A percentile compares a stretch with the other conserved stretches of the same genome.
Evolutionary conservation across 2,888 invertebrate species (phyloP).

Genomic region (Anodontia alba): DNA sequence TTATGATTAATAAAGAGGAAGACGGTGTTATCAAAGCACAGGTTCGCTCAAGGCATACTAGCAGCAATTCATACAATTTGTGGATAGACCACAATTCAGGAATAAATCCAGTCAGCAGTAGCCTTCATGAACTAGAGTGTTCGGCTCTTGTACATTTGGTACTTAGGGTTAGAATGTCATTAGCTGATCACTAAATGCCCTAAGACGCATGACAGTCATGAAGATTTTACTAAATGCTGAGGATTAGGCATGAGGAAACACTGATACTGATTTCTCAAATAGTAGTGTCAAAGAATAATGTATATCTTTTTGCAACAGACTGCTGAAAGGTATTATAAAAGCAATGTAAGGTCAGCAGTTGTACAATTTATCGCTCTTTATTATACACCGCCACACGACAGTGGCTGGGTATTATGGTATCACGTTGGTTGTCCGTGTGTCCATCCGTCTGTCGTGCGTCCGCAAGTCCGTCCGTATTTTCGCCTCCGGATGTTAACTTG

Average conservation of each 20-base stretch:
- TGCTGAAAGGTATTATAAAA: too few species aligned
- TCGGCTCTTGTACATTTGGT: slow-evolving; percentile 41
- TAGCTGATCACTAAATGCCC: not conserved
- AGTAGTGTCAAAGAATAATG: not conserved
- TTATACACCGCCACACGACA: too few species aligned
- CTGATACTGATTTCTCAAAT: not conserved
- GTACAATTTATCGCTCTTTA: too few species aligned
- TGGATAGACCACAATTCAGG: not conserved
- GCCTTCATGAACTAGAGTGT: slow-evolving; percentile 37
- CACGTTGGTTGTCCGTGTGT: too few species aligned
- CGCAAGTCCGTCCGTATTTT: too few species aligned
- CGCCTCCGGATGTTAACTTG: too few species aligned
- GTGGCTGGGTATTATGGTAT: too few species aligned
- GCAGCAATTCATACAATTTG: not conserved
- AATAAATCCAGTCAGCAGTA: not conserved
- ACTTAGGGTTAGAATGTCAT: too few species aligned
- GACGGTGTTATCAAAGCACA: not conserved
- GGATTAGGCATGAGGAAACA: not conserved
- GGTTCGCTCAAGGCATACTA: not conserved
- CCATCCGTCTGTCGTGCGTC: too few species aligned
- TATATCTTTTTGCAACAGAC: too few species aligned
- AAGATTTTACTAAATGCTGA: not conserved
- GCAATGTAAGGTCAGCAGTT: too few species aligned
- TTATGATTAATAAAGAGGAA: not conserved
- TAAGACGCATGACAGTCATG: not conserved